Evolutionary conservation across 2,888 invertebrate genomes (phyloP), one percentile per base, ranked within the genome.

Genomic region (Ornithoptera alexandrae): DNA sequence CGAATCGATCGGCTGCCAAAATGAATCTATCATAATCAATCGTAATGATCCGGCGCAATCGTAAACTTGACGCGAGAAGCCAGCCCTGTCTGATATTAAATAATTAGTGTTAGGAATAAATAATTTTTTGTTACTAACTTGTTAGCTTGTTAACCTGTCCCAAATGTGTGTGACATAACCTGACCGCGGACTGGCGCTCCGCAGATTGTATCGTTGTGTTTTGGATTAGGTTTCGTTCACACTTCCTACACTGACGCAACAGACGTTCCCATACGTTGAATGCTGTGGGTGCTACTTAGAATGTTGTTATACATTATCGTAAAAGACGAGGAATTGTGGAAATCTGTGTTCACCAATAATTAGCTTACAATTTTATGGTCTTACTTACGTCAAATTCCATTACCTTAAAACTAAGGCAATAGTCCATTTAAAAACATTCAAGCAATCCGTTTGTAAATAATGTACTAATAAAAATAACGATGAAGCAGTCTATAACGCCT

Each of bases 241-340:
- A 86, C 84, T 88, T 87, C 86, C 85, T 86, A 76, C 77, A 75
- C 72, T 86, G 83, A 81, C 78, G 83, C 76, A 86, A 85, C 72
- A 62, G 39, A 53, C 70, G 79, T 85, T 87, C 87, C 82, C 86
- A 87, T 86, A 83, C 80, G 74, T 67, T 75, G 71, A 75, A 74
- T 73, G 71, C 68, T 60, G 65, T 60, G 65, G 65, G 56, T 65
- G 59, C 53, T 36, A 10, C 0, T 22, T n/a, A 15, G 22, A 58
- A 56, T 56, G n/a, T 58, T n/a, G 57, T 58, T 58, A 53, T 7
- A n/a, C 53, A 53, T 53, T 53, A 53, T 53, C 53, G 53, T 53
- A 53, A 53, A 53, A 53, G n/a, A n/a, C 53, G 6, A 1, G 8
- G 18, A 53, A 53, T n/a, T 10, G 53, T 53, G 5, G 53, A 53